A percentile compares a stretch with the other conserved stretches of the same genome.
Evolutionary conservation across 1,140 invertebrate species (phyloP).

Genomic region (Branchinecta lindahli): DNA sequence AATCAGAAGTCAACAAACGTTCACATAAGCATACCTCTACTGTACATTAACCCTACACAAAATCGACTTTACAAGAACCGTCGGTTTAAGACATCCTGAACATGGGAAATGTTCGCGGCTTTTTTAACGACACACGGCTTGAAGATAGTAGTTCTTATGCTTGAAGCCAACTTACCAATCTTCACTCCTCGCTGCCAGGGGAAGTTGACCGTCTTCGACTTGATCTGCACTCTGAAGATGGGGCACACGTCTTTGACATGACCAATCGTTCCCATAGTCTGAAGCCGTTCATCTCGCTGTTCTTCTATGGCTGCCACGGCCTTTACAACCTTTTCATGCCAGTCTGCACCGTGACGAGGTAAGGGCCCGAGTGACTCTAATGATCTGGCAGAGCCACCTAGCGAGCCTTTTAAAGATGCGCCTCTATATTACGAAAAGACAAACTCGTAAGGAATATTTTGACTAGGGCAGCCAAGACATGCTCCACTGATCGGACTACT

Average conservation of each 20-base stretch:
- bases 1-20: no score
- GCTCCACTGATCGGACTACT: no score
- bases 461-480: no score
- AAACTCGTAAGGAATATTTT: no score
- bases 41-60: no score
- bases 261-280: conserved; percentile 50
- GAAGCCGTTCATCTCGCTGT: conserved; percentile 43
- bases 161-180: conserved; percentile 46
- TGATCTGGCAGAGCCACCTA: no score
- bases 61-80: no score
- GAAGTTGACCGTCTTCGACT: conserved; percentile 55
- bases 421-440: no score
- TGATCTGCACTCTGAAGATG: conserved; percentile 42
- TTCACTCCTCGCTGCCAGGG: conserved; percentile 83
- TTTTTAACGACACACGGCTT: background rate
- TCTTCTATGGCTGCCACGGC: conserved; percentile 47
- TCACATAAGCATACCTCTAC: no score
- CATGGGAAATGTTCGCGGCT: background rate
- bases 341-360: conserved; percentile 16
- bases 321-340: conserved; percentile 30
- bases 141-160: no score
- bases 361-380: background rate
- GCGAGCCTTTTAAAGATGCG: no score
- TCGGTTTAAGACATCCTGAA: no score
- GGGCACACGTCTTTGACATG: conserved; percentile 36